Evolutionary conservation across 2,888 invertebrate species (phyloP), one percentile per base, ranked within the genome.

Genomic region (Apamea crenata): DNA sequence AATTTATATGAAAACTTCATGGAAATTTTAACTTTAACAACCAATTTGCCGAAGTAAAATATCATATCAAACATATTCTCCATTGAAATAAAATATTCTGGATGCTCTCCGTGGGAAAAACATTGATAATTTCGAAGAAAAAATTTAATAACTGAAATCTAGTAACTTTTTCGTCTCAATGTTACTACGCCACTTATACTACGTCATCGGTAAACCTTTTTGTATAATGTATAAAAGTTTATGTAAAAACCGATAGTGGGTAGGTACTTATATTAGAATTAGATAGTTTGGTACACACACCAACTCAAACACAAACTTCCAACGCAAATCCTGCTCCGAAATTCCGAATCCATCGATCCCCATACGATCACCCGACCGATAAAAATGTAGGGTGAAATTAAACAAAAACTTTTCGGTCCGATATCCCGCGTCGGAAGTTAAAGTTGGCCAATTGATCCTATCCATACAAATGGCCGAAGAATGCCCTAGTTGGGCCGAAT

Each of bases 311-410:
- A 61, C 1, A 69, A 78, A 87, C 65, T 86, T 88, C 7, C 63
- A 32, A 74, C 59, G 32, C 32, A 76, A 84, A 81, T 79, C 74
- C 66, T 47, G 56, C 69, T 77, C 50, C 21, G 3, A 68, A 40
- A 66, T 40, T 66, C 66, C 21, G 18, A 40, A 66, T 66, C 66
- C 14, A 86, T 78, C 44, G 87, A 80, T 78, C 71, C 80, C 32
- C 53, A 71, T 73, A 88, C 74, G 80, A 82, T 82, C 78, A 44
- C 40, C 74, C 56, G 1, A 63, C 68, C 82, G 83, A 90, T 87
- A 90, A 89, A 87, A 90, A 83, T 80, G 70, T 74, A 81, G 68
- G 75, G 72, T 66, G 73, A 81, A 88, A 88, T 90, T 90, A 88
- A 85, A 85, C 85, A 85, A 74, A 86, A 90, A 89, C 66, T 87